Percentiles rank a stretch among this genome's conserved stretches.
Evolutionary conservation across 2,888 invertebrate genomes (phyloP).

Genomic region (Catotricha subobsoleta): DNA sequence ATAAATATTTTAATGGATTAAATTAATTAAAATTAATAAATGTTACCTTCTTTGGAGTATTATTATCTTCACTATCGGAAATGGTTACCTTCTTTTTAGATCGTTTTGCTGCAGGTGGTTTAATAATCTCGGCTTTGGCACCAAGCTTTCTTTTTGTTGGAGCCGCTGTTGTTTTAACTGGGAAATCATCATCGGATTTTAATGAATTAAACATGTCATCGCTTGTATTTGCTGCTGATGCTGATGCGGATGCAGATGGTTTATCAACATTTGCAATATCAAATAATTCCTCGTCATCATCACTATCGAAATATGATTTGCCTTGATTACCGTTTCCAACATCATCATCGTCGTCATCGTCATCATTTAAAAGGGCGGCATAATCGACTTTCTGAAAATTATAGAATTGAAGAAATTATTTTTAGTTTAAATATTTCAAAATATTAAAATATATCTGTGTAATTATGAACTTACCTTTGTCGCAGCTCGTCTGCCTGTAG

Average conservation of each 20-base stretch:
- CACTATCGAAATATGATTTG: not conserved
- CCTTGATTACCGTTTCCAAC: not conserved
- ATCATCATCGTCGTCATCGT: constrained; percentile 3
- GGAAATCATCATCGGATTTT: constrained; percentile 3
- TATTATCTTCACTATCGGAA: not conserved
- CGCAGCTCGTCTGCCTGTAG: constrained; percentile 31
- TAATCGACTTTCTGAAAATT: constrained; percentile 3
- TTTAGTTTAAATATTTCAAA: not conserved
- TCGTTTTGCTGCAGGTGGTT: not conserved
- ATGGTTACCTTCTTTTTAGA: not conserved
- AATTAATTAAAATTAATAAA: not conserved
- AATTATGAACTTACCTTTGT: constrained; percentile 16
- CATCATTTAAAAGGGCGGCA: constrained; percentile 1
- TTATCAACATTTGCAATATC: not conserved
- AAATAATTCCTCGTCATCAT: constrained; percentile 2
- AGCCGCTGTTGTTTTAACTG: not conserved
- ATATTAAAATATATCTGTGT: not conserved
- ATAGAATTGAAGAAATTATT: not conserved
- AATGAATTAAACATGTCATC: constrained; percentile 5
- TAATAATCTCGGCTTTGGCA: not conserved
- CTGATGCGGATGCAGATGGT: not conserved
- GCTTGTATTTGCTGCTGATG: not conserved
- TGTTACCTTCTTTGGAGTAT: constrained; percentile 2
- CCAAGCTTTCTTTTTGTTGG: constrained; percentile 5
- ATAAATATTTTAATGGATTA: not conserved